These are phyloP conservation scores for Latrodectus hesperus DNA, from an alignment of 2,888 invertebrate genomes.

Conservation along the genomic window DNA sequence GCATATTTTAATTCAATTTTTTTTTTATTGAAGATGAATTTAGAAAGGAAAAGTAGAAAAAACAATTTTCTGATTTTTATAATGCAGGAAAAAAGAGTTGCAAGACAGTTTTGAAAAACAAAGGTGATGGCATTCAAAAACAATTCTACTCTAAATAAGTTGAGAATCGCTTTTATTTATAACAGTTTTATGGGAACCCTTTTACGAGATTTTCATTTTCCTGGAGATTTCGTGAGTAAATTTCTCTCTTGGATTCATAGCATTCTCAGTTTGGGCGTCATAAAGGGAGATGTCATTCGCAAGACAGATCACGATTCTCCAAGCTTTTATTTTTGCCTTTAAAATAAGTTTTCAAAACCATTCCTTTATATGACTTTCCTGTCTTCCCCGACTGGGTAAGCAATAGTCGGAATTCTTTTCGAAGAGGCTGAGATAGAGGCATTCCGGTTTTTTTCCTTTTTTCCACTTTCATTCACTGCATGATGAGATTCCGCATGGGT, in stretches of 20 bases:
- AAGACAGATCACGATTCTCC: slow-evolving; percentile 57
- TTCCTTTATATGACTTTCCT: slow-evolving; percentile 28
- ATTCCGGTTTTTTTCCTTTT: not conserved
- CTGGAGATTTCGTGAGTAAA: slow-evolving; percentile 8
- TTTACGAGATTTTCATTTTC: not conserved
- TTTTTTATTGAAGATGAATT: too few species aligned
- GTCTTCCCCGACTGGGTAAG: not conserved
- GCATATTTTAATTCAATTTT: too few species aligned
- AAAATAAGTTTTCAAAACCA: slow-evolving; percentile 34
- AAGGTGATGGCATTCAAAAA: too few species aligned
- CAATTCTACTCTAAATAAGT: too few species aligned
- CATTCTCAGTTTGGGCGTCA: slow-evolving; percentile 36
- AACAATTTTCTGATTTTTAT: too few species aligned
- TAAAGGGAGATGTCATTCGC: slow-evolving; percentile 53
- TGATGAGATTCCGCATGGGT: slow-evolving; percentile 1
- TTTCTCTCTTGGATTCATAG: slow-evolving; percentile 38
- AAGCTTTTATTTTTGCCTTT: slow-evolving; percentile 46
- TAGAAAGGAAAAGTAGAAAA: too few species aligned
- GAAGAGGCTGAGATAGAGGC: not conserved
- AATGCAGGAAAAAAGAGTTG: too few species aligned
- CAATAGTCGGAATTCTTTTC: slow-evolving; percentile 36
- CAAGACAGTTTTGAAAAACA: too few species aligned
- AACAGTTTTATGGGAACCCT: too few species aligned
- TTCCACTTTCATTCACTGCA: not conserved
- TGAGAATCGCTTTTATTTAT: too few species aligned